Percentiles rank a stretch among this genome's conserved stretches.
Evolutionary conservation across 2,888 invertebrate genomes (phyloP).

Genomic region (Lasioglossum villosulum): DNA sequence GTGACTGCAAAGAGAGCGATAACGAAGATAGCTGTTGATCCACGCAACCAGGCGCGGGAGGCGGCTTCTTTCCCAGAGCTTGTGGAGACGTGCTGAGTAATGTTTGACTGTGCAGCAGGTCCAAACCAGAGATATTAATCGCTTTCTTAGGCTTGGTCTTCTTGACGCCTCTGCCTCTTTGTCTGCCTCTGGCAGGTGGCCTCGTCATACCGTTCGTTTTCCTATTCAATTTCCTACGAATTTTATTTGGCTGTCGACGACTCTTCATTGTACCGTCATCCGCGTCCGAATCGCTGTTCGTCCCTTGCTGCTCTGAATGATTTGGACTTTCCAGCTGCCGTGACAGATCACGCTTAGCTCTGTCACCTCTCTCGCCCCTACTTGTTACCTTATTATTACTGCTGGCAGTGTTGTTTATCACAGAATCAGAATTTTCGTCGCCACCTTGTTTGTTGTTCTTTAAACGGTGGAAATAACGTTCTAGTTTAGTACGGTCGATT

Average conservation of each 20-base stretch:
- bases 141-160: constrained; percentile 88
- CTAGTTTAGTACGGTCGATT: constrained; percentile 98
- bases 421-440: constrained; percentile 84
- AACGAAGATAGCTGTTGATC: constrained; percentile 95
- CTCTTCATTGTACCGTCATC: constrained; percentile 79
- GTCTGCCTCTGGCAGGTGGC: constrained; percentile 72
- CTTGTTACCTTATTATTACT: constrained; percentile 80
- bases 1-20: constrained; percentile 87
- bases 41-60: constrained; percentile 96
- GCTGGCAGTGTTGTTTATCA: constrained; percentile 84
- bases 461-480: constrained; percentile 97
- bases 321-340: constrained; percentile 85
- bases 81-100: constrained; percentile 93
- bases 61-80: constrained; percentile 89
- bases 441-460: constrained; percentile 88
- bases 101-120: constrained; percentile 95
- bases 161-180: constrained; percentile 85
- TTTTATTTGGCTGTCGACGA: constrained; percentile 80
- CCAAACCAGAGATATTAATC: constrained; percentile 93
- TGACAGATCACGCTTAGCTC: constrained; percentile 85
- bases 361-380: constrained; percentile 83
- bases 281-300: constrained; percentile 82
- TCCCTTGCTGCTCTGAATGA: constrained; percentile 80
- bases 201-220: constrained; percentile 78
- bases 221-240: constrained; percentile 80